A percentile compares a stretch with the other conserved stretches of the same genome.
Conservation (phyloP, 2,113 vertebrate genomes). For the Salminus brasiliensis region DNA sequence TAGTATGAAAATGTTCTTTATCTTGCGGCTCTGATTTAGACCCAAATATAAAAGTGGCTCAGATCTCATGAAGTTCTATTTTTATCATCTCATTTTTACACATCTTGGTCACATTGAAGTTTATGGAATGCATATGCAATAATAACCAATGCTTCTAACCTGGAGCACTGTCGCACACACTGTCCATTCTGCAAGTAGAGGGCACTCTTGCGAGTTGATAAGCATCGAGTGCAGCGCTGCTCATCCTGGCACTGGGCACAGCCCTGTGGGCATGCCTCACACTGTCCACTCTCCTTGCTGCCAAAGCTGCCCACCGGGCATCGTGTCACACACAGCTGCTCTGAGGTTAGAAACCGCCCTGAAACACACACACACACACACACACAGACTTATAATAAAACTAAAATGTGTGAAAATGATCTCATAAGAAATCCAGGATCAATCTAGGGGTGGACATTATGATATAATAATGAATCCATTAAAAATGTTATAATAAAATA, state of each 20-base stretch:
- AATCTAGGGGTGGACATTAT: too few relatives aligned
- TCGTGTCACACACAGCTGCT: slow-evolving; percentile 73
- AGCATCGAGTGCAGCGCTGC: slow-evolving; percentile 79
- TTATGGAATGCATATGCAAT: neutral
- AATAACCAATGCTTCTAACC: slow-evolving; percentile 57
- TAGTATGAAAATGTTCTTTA: too few relatives aligned
- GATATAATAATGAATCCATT: too few relatives aligned
- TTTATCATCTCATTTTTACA: too few relatives aligned
- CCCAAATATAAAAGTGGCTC: too few relatives aligned
- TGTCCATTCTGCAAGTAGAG: slow-evolving; percentile 81
- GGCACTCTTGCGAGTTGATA: slow-evolving; percentile 33
- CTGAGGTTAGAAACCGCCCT: slow-evolving; percentile 76
- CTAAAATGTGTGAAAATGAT: neutral
- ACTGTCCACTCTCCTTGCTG: slow-evolving; percentile 69
- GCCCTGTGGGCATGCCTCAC: slow-evolving; percentile 77
- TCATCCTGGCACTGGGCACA: slow-evolving; percentile 77
- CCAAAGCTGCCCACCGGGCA: slow-evolving; percentile 82
- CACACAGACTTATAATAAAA: neutral
- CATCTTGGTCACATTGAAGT: too few relatives aligned
- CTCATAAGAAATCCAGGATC: too few relatives aligned
- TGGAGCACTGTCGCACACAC: slow-evolving; percentile 81
- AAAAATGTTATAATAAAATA: too few relatives aligned
- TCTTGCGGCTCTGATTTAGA: too few relatives aligned
- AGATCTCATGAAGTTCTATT: too few relatives aligned
- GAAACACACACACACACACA: neutral